Evolutionary conservation across 1,140 invertebrate species (phyloP).

Genomic region (Pararge aegeria): DNA sequence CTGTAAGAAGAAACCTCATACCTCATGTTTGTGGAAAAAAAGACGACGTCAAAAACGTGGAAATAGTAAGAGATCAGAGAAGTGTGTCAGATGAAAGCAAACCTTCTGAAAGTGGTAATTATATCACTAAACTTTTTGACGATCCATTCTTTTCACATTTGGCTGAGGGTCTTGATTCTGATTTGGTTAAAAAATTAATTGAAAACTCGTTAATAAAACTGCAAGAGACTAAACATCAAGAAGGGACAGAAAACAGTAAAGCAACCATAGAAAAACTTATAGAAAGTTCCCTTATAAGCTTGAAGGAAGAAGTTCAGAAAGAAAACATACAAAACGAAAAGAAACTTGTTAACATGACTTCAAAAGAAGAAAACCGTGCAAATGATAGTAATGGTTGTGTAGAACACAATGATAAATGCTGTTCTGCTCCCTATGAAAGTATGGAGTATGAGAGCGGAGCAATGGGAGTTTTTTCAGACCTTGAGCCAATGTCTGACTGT

Average conservation of each 20-base stretch:
- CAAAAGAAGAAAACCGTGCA: constrained; percentile 26
- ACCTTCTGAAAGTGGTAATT: constrained; percentile 59
- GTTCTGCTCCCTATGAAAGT: constrained; percentile 80
- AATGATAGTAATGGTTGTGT: constrained; percentile 27
- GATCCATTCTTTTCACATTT: constrained; percentile 82
- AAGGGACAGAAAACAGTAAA: constrained; percentile 80
- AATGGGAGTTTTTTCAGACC: constrained; percentile 74
- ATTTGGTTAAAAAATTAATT: constrained; percentile 81
- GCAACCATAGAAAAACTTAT: constrained; percentile 81
- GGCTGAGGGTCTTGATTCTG: constrained; percentile 81
- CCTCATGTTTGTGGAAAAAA: constrained; percentile 85
- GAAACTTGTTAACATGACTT: constrained; percentile 35
- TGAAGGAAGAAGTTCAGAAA: constrained; percentile 75
- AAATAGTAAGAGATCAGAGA: constrained; percentile 10
- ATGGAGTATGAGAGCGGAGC: constrained; percentile 80
- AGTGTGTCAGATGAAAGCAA: constrained; percentile 28
- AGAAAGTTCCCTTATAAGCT: constrained; percentile 78
- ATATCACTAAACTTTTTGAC: constrained; percentile 81
- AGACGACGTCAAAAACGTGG: constrained; percentile 33
- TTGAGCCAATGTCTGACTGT: constrained; percentile 82
- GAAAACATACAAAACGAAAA: constrained; percentile 50
- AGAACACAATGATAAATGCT: constrained; percentile 69
- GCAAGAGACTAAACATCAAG: constrained; percentile 77
- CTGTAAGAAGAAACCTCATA: constrained; percentile 84
- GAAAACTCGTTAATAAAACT: constrained; percentile 83